phyloP scores from a whole-genome alignment of 2,113 vertebrate genomes.

The Phrynocephalus versicolor region DNA sequence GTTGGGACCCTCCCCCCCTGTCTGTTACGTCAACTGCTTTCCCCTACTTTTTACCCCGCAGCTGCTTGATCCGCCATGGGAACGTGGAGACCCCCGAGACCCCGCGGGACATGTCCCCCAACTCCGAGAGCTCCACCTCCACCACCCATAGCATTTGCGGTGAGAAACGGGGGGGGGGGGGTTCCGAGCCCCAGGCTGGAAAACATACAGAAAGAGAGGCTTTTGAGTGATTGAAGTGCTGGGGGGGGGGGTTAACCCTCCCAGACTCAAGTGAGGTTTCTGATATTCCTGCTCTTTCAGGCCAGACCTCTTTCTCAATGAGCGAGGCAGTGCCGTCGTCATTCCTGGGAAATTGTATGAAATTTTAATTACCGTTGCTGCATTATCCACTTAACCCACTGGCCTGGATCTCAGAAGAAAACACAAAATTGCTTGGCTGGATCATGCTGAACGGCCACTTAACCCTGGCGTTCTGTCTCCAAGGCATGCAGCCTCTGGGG shows the following conservation, averaged over 20 bases:
- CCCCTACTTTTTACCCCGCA: neutral
- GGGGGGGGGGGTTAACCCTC: no score
- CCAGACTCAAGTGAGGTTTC: neutral
- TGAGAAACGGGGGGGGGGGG: no score
- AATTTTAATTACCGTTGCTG: constrained; percentile 25
- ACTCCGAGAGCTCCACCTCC: constrained; percentile 82
- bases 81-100: constrained; percentile 76
- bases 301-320: no score
- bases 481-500: neutral
- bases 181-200: no score
- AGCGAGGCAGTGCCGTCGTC: no score
- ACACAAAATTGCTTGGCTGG: constrained; percentile 13
- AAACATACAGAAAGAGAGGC: constrained; percentile 19
- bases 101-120: constrained; percentile 83
- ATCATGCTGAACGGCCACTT: neutral
- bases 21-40: no score
- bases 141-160: constrained; percentile 84
- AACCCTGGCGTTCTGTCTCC: neutral
- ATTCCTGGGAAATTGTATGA: constrained; percentile 11
- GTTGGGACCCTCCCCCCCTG: no score
- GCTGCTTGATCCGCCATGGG: constrained; percentile 69
- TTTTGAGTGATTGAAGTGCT: neutral
- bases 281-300: neutral
- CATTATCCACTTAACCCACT: constrained; percentile 28
- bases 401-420: constrained; percentile 20